phyloP scores from a whole-genome alignment of 2,797 vertebrate species.

The Gymnocypris eckloni region DNA sequence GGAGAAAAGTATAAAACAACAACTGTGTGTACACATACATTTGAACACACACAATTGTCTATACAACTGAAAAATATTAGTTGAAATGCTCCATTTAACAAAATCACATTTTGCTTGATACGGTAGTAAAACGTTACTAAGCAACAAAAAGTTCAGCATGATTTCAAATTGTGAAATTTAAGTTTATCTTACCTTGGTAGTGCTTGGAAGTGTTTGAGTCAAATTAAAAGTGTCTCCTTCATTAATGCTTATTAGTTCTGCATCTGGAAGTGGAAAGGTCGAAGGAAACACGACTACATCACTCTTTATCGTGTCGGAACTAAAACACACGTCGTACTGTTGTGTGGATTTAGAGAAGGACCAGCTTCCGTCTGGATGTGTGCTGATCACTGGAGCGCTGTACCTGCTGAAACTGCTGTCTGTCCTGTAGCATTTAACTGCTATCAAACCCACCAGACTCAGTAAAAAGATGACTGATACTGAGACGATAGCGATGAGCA shows the following conservation, averaged over 20 bases:
- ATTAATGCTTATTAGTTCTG: slow-evolving; percentile 57
- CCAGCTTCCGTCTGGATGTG: slow-evolving; percentile 59
- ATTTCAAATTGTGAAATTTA: background rate
- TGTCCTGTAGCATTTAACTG: slow-evolving; percentile 56
- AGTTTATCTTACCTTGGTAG: slow-evolving; percentile 49
- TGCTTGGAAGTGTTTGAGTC: slow-evolving; percentile 46
- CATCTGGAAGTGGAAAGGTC: slow-evolving; percentile 32
- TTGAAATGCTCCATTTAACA: background rate
- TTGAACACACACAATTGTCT: background rate
- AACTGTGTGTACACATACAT: background rate
- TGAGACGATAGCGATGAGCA: slow-evolving; percentile 55
- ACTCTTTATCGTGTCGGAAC: slow-evolving; percentile 60
- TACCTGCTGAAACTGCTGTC: slow-evolving; percentile 38
- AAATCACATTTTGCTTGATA: background rate
- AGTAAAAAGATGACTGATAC: slow-evolving; percentile 60
- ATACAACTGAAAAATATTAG: background rate
- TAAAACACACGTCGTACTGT: slow-evolving; percentile 61
- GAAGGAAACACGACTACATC: slow-evolving; percentile 56
- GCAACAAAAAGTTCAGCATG: background rate
- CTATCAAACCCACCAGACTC: slow-evolving; percentile 53
- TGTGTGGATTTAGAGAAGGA: slow-evolving; percentile 58
- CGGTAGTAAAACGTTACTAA: background rate
- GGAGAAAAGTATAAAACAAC: background rate
- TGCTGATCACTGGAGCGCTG: slow-evolving; percentile 54
- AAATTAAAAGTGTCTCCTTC: slow-evolving; percentile 48